Evolutionary conservation across 1,140 invertebrate species (phyloP).

Genomic region (Lucilia sericata): DNA sequence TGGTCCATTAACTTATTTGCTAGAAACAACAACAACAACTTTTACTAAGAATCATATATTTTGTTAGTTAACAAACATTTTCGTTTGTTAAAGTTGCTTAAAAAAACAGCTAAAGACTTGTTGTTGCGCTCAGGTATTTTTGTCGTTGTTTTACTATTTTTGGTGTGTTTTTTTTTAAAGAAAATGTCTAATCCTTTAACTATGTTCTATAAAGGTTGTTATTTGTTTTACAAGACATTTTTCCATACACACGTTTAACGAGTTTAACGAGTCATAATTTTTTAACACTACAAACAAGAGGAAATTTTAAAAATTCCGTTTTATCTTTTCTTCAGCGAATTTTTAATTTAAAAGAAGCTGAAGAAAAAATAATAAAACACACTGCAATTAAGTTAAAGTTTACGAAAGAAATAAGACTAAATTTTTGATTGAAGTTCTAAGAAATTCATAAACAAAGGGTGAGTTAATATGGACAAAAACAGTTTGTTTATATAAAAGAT

Average conservation of each 20-base stretch:
- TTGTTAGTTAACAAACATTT: conserved; percentile 18
- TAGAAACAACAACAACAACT: not conserved
- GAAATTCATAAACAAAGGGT: no score
- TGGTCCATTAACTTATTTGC: conserved; percentile 6
- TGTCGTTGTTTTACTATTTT: not conserved
- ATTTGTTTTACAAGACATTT: not conserved
- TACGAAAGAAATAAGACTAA: not conserved
- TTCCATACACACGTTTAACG: not conserved
- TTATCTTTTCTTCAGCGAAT: not conserved
- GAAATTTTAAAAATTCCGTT: not conserved
- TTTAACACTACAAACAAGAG: not conserved
- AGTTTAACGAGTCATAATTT: conserved; percentile 6
- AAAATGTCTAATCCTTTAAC: not conserved
- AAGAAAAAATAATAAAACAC: not conserved
- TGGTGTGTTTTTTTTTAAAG: not conserved
- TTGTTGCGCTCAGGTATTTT: not conserved
- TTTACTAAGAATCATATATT: not conserved
- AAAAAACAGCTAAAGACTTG: not conserved
- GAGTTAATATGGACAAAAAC: no score
- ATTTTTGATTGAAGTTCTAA: no score
- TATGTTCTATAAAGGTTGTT: not conserved
- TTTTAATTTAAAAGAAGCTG: not conserved
- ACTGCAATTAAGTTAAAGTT: not conserved
- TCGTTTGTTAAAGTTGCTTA: not conserved
- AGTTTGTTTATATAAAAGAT: no score